These are phyloP conservation scores for Mythimna vitellina DNA, from an alignment of 2,888 invertebrate genomes.

Conservation along the genomic window DNA sequence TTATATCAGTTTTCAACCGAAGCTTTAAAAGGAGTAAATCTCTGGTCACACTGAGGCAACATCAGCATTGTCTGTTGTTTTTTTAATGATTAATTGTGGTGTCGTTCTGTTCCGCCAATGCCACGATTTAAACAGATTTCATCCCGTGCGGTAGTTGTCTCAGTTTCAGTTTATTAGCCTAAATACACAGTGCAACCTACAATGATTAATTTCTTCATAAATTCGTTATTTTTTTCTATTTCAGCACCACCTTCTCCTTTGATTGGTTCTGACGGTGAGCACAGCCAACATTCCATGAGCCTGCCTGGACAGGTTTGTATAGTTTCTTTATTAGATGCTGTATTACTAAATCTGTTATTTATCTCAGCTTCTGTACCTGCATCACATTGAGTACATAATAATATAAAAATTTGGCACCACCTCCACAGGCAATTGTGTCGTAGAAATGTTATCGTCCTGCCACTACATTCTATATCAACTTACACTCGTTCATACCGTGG, in stretches of 20 bases:
- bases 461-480: neutral
- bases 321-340: neutral
- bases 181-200: no score
- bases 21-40: neutral
- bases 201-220: neutral
- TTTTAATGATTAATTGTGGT: neutral
- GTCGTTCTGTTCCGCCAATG: no score
- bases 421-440: neutral
- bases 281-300: constrained; percentile 89
- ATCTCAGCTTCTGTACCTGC: constrained; percentile 21
- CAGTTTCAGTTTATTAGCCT: neutral
- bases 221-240: constrained; percentile 49
- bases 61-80: neutral
- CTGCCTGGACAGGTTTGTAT: constrained; percentile 84
- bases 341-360: constrained; percentile 2
- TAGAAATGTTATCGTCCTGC: neutral
- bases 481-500: no score
- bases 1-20: neutral
- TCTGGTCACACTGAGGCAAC: neutral
- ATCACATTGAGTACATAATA: constrained; percentile 12
- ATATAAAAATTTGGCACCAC: neutral
- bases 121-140: no score
- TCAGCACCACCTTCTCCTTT: constrained; percentile 96
- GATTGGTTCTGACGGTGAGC: constrained; percentile 92
- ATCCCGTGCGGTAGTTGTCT: neutral